These are phyloP conservation scores for Sesamia nonagrioides DNA, from an alignment of 1,140 invertebrate species.

Conservation along the genomic window DNA sequence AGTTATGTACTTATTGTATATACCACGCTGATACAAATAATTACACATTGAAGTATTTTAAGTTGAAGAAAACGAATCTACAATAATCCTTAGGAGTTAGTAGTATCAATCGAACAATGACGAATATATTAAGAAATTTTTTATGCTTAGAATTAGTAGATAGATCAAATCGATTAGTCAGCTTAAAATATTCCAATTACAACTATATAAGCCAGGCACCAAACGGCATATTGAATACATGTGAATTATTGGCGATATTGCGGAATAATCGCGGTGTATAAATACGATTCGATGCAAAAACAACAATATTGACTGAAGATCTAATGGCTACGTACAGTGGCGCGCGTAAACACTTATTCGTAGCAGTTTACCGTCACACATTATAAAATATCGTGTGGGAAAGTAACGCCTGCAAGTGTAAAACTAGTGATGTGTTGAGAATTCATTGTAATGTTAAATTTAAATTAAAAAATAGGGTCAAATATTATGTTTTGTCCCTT, in stretches of 20 bases:
- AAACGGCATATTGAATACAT: conserved; percentile 61
- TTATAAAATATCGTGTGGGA: not conserved
- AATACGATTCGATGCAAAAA: conserved; percentile 56
- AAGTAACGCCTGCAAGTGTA: too few relatives aligned
- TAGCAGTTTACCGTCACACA: conserved; percentile 11
- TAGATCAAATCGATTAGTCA: conserved; percentile 55
- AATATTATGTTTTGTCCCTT: too few relatives aligned
- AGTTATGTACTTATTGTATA: conserved; percentile 34
- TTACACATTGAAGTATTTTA: conserved; percentile 59
- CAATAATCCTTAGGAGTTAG: conserved; percentile 5
- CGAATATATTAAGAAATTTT: conserved; percentile 33
- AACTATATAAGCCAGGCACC: conserved; percentile 73
- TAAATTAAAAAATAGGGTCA: too few relatives aligned
- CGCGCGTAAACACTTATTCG: not conserved
- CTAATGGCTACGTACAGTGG: conserved; percentile 28
- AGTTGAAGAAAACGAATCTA: conserved; percentile 51
- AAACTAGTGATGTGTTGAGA: too few relatives aligned
- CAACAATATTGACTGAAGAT: conserved; percentile 41
- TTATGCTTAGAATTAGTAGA: conserved; percentile 51
- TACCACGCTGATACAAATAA: conserved; percentile 33
- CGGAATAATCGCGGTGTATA: conserved; percentile 32
- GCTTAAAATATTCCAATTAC: conserved; percentile 67
- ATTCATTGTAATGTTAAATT: too few relatives aligned
- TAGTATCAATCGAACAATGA: conserved; percentile 34
- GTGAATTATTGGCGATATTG: conserved; percentile 20